Conservation (phyloP, 1,140 invertebrate genomes). For the Ridgeia piscesae region DNA sequence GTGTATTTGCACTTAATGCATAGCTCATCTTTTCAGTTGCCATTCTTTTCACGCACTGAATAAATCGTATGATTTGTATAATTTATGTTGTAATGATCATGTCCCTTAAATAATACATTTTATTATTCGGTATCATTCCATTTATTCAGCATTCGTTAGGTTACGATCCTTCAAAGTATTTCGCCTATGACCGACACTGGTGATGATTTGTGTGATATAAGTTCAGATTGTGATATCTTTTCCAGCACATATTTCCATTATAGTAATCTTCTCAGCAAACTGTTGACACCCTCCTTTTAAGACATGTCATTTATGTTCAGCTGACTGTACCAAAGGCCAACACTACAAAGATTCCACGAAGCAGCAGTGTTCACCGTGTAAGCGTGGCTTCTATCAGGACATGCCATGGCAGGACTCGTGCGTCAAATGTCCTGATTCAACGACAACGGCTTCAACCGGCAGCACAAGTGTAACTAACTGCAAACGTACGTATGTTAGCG, state of each 20-base stretch:
- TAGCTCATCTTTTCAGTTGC: neutral
- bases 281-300: neutral
- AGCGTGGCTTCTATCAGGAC: neutral
- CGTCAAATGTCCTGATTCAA: neutral
- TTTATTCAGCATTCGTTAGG: neutral
- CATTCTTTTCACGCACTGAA: neutral
- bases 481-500: neutral
- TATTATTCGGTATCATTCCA: neutral
- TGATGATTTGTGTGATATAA: neutral
- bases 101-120: neutral
- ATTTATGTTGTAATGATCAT: neutral
- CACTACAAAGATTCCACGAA: neutral
- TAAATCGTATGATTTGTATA: neutral
- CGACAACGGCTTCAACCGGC: neutral
- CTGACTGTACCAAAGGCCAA: neutral
- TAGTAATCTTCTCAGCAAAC: neutral
- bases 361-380: neutral
- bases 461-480: neutral
- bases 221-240: neutral
- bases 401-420: neutral
- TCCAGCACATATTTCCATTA: neutral
- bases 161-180: neutral
- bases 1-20: neutral
- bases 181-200: neutral
- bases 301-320: neutral